Base-by-base conservation (phyloP, 1,140 invertebrate genomes). In the Meloidogyne exigua region DNA sequence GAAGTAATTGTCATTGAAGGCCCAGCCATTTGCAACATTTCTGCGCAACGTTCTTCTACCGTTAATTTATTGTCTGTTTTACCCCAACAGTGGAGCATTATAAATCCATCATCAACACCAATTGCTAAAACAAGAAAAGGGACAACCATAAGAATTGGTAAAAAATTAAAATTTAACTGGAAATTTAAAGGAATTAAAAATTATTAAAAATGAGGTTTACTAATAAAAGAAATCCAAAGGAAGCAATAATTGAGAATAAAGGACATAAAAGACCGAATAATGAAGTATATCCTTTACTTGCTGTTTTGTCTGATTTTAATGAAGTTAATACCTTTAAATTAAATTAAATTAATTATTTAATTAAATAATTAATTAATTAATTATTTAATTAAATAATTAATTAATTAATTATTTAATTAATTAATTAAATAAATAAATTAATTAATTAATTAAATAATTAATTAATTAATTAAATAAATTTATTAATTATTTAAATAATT, bases 21-120 rank as follows among this genome's bases (percentile, higher is more conserved):
- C 0, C 95, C 95, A n/a, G 95, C 95, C 87, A 95, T 93, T 67
- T 93, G 93, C 84, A 96, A 90, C 88, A 93, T 94, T 68, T 92
- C 90, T 0, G 92, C 94, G 91, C 97, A 93, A 42, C 94, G 89
- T 62, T 84, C 73, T 13, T 75, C 67, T 0, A 84, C 68, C 0
- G 72, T 18, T 5, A 80, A 65, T 42, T 71, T 75, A 32, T 66
- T 39, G 68, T 85, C 75, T 7, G 79, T 85, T 28, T 75, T 69
- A 26, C 74, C 68, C 85, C 85, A 86, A 23, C 84, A 74, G 62
- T 86, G 85, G 5, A 86, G 69, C 49, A 87, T 84, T 64, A 86
- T 87, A 78, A 82, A 86, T 9, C 81, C 83, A 44, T 86, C 84
- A 74, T 86, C 84, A 5, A 86, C 84, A 36, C 85, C 84, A 68